These are phyloP conservation scores for Ispidina picta DNA, from an alignment of 2,797 vertebrate genomes.

Conservation along the genomic window DNA sequence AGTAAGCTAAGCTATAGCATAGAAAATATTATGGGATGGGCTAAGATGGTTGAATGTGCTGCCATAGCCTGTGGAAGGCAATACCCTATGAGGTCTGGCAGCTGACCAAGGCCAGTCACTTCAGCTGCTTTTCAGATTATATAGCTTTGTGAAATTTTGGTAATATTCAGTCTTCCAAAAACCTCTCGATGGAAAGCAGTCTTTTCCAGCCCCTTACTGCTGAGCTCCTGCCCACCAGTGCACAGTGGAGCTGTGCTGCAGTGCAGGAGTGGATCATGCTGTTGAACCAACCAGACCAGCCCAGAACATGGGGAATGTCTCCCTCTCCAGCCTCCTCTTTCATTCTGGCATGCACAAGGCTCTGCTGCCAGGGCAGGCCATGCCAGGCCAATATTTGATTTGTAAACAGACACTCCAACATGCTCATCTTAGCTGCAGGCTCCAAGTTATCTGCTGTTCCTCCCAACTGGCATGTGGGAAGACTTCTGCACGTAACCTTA, in stretches of 20 bases:
- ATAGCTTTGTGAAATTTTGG: conserved; percentile 27
- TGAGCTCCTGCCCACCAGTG: background rate
- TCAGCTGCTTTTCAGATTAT: conserved; percentile 38
- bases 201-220: conserved; percentile 18
- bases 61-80: conserved; percentile 39
- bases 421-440: conserved; percentile 13
- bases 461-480: background rate
- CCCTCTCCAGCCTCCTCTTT: conserved; percentile 55
- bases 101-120: conserved; percentile 24
- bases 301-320: conserved; percentile 28
- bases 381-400: conserved; percentile 48
- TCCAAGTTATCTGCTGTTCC: conserved; percentile 2
- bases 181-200: background rate
- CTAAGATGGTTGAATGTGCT: background rate
- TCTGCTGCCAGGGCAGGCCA: conserved; percentile 43
- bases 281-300: conserved; percentile 5
- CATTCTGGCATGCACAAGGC: background rate
- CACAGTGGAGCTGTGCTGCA: conserved; percentile 8
- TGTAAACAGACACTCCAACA: conserved; percentile 54
- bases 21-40: background rate
- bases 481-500: background rate
- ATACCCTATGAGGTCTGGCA: conserved; percentile 53
- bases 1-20: background rate
- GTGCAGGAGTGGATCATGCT: background rate
- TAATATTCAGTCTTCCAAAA: conserved; percentile 40